Percentiles rank a stretch among this genome's conserved stretches.
Conservation (phyloP, 2,113 vertebrate genomes). For the Accipiter cooperii region DNA sequence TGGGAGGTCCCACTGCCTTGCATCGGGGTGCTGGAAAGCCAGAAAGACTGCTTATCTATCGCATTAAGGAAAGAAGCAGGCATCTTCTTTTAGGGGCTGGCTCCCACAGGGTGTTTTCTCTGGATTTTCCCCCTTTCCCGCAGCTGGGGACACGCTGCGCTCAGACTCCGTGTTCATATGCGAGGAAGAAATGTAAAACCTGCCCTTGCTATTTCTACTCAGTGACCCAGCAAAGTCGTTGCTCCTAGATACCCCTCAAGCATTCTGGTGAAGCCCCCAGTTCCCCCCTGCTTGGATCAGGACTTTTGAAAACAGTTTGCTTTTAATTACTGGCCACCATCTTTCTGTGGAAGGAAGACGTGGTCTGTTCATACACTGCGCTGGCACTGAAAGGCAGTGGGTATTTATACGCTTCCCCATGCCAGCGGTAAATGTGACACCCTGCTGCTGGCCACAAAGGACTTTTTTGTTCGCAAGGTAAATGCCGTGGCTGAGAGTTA, state of each 20-base stretch:
- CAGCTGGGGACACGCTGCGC: background rate
- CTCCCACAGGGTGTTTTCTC: background rate
- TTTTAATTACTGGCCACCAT: background rate
- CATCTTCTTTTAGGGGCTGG: background rate
- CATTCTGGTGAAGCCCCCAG: background rate
- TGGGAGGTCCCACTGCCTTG: background rate
- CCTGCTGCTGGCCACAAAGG: conserved; percentile 4
- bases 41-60: background rate
- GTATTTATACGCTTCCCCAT: background rate
- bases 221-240: background rate
- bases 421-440: background rate
- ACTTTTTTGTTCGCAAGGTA: background rate
- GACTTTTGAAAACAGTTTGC: background rate
- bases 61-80: background rate
- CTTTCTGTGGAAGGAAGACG: background rate
- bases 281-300: background rate
- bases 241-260: background rate
- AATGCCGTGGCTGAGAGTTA: background rate
- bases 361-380: fast-evolving
- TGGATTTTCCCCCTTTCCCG: background rate
- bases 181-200: background rate
- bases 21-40: background rate
- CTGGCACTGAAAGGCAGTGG: background rate
- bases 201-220: background rate
- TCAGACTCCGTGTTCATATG: fast-evolving